Percentiles rank a stretch among this genome's conserved stretches.
These are phyloP conservation scores for Urocyon cinereoargenteus DNA, from an alignment of 2,797 vertebrate species.

Conservation along the genomic window DNA sequence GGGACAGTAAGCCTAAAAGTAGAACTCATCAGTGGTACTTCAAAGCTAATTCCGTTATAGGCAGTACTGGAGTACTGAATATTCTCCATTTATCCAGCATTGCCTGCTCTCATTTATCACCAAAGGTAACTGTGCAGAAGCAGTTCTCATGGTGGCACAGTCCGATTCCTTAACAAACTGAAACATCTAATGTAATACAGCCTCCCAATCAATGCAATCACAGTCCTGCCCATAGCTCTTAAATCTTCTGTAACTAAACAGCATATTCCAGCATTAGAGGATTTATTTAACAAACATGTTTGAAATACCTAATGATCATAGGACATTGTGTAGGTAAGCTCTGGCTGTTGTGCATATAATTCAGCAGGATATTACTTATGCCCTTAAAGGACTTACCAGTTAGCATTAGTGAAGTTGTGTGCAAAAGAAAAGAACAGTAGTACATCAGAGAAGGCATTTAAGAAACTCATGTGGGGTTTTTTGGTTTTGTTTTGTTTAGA, in stretches of 20 bases:
- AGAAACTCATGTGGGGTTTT: background rate
- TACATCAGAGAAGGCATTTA: background rate
- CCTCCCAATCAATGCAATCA: background rate
- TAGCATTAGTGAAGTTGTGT: background rate
- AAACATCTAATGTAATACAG: background rate
- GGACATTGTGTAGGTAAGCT: background rate
- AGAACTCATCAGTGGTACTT: constrained; percentile 18
- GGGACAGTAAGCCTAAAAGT: constrained; percentile 48
- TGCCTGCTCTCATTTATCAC: constrained; percentile 57
- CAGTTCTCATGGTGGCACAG: background rate
- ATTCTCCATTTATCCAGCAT: background rate
- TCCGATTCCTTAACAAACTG: constrained; percentile 44
- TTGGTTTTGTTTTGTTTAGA: too few relatives aligned
- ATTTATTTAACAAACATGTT: constrained; percentile 8
- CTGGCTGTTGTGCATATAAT: background rate
- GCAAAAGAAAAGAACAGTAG: background rate
- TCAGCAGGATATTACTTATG: background rate
- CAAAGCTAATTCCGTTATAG: constrained; percentile 64
- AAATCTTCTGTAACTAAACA: constrained; percentile 10
- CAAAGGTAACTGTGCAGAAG: background rate
- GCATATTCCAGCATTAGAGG: background rate
- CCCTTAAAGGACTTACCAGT: background rate
- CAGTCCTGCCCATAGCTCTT: background rate
- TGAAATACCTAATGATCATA: background rate
- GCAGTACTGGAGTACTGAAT: background rate